Conservation (phyloP, 2,113 vertebrate genomes). For the Tyto alba region DNA sequence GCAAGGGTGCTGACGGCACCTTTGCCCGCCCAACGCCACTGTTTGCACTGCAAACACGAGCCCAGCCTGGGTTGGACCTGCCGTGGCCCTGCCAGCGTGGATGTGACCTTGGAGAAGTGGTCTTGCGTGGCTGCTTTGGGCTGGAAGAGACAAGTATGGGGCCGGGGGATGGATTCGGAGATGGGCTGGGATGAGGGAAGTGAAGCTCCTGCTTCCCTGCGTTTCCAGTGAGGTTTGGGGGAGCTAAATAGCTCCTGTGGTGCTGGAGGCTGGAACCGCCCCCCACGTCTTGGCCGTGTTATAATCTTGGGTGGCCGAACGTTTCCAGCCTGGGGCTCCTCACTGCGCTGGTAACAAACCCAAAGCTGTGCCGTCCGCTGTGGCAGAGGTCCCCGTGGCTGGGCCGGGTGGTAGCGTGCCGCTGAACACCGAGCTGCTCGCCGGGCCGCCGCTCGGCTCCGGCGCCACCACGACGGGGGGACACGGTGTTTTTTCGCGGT, state of each 20-base stretch:
- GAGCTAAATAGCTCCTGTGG: neutral
- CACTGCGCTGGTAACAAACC: rapidly evolving
- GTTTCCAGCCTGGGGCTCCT: neutral
- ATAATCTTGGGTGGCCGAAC: no score
- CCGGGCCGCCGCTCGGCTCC: neutral
- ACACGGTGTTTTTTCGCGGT: neutral
- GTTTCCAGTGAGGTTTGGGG: neutral
- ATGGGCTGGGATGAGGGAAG: neutral
- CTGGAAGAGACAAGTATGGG: neutral
- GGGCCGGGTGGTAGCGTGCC: rapidly evolving
- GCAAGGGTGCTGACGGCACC: neutral
- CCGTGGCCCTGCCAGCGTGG: neutral
- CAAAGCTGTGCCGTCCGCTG: rapidly evolving
- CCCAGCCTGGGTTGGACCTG: neutral
- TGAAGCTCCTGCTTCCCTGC: neutral
- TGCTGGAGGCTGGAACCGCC: neutral
- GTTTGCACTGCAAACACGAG: neutral
- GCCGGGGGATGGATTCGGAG: neutral
- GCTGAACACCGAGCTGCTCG: neutral
- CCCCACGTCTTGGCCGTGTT: rapidly evolving
- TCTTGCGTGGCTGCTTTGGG: neutral
- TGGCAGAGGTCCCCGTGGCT: rapidly evolving
- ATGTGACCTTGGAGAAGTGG: neutral
- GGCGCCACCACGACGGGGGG: neutral
- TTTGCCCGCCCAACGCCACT: neutral